A percentile compares a stretch with the other conserved stretches of the same genome.
These are phyloP conservation scores for Gyrodactylus bullatarudis DNA, from an alignment of 1,140 invertebrate species.

Conservation along the genomic window DNA sequence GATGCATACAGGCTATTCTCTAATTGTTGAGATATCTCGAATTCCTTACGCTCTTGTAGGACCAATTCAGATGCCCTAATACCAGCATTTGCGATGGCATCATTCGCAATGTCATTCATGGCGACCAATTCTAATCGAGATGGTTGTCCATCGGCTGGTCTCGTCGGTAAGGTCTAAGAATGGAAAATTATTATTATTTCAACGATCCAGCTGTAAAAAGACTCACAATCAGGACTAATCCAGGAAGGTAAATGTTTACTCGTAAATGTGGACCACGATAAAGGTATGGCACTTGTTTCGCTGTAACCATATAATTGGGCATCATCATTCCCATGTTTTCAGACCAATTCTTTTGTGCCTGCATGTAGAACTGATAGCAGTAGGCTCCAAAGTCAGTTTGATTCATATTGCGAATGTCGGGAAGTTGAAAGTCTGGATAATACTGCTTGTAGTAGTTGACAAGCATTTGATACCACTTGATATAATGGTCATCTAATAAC, in stretches of 20 bases:
- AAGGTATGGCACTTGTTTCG: background rate
- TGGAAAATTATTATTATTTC: background rate
- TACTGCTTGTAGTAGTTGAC: background rate
- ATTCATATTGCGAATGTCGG: background rate
- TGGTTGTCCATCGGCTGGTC: background rate
- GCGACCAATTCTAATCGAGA: background rate
- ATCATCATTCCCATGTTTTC: background rate
- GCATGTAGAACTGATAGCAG: background rate
- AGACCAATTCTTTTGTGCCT: background rate
- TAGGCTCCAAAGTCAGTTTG: background rate
- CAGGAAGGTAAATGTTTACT: background rate
- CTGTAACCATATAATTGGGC: too few relatives aligned
- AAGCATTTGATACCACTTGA: background rate
- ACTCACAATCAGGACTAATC: background rate
- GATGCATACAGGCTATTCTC: background rate
- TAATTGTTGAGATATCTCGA: background rate
- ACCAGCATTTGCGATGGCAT: background rate
- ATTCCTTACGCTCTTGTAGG: background rate
- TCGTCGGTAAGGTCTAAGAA: background rate
- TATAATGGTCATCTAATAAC: background rate
- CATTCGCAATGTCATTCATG: background rate
- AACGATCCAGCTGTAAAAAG: too few relatives aligned
- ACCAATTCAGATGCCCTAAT: background rate
- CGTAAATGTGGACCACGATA: background rate
- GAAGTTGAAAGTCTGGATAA: background rate